These are phyloP conservation scores for Glossophaga mutica DNA, from an alignment of 2,797 vertebrate genomes.

Conservation along the genomic window DNA sequence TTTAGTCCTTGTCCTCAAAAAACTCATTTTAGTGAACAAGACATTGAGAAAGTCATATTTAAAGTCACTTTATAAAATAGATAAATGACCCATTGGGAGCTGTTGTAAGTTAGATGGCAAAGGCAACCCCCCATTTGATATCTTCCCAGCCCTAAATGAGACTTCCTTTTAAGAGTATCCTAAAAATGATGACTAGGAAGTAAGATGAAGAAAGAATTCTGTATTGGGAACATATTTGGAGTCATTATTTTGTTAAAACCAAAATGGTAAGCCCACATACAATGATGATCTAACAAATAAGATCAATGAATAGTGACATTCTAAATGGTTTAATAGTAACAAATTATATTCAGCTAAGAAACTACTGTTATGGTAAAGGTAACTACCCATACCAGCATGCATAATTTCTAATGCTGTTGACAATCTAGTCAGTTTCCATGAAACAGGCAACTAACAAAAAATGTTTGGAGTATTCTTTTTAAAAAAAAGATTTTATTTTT, in stretches of 20 bases:
- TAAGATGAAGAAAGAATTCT: conserved; percentile 19
- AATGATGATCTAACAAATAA: neutral
- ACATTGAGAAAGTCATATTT: neutral
- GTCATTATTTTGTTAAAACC: neutral
- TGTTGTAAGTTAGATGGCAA: neutral
- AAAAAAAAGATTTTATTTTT: too few relatives aligned
- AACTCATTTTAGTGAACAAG: neutral
- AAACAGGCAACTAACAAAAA: neutral
- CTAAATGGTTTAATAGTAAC: neutral
- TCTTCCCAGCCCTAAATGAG: neutral
- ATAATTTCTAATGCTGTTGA: neutral
- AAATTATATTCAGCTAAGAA: neutral
- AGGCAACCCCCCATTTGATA: neutral
- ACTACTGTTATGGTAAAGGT: neutral
- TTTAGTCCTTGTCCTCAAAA: neutral
- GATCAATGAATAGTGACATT: neutral
- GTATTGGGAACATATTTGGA: neutral
- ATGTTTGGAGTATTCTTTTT: neutral
- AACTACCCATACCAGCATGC: neutral
- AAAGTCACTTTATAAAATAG: neutral
- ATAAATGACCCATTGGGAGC: neutral
- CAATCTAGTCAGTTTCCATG: neutral
- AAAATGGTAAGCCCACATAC: neutral
- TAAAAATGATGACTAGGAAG: neutral
- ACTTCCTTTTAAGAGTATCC: neutral